Percentiles rank a stretch among this genome's conserved stretches.
Conservation (phyloP, 2,888 invertebrate species). For the Stictocephala bisonia region DNA sequence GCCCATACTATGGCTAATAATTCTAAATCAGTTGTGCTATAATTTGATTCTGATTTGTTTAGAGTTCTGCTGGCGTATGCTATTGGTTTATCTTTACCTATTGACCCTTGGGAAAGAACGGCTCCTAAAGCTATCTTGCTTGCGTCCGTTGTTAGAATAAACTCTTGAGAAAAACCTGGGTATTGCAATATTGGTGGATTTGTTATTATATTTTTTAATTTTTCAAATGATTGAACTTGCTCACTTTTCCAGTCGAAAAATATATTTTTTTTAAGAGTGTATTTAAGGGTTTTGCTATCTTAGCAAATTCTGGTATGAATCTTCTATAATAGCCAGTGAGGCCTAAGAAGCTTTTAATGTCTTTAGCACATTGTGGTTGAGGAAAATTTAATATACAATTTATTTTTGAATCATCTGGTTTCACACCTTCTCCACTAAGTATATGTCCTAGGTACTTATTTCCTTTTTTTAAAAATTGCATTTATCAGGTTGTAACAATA, state of each 20-base stretch:
- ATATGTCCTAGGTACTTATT: slow-evolving; percentile 29
- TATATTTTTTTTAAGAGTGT: neutral
- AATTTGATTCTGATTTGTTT: neutral
- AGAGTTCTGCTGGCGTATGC: neutral
- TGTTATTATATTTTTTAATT: neutral
- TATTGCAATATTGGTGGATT: neutral
- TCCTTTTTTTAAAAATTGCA: neutral
- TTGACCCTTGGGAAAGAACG: neutral
- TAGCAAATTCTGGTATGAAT: slow-evolving; percentile 58
- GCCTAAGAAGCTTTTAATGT: slow-evolving; percentile 60
- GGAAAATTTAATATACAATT: slow-evolving; percentile 37
- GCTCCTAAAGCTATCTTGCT: neutral
- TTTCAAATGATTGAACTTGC: neutral
- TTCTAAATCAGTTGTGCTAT: neutral
- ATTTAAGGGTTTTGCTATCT: neutral
- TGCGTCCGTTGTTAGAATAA: neutral
- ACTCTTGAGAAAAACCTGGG: neutral
- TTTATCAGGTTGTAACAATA: neutral
- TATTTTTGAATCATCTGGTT: slow-evolving; percentile 17
- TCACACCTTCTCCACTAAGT: neutral
- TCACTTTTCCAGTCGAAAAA: neutral
- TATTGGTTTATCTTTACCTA: neutral
- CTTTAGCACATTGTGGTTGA: slow-evolving; percentile 36
- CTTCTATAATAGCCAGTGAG: slow-evolving; percentile 62
- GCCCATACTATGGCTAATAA: neutral